Percentiles rank a stretch among this genome's conserved stretches.
These are phyloP conservation scores for Neelides sp. DNA, from an alignment of 1,140 invertebrate species.

Conservation along the genomic window DNA sequence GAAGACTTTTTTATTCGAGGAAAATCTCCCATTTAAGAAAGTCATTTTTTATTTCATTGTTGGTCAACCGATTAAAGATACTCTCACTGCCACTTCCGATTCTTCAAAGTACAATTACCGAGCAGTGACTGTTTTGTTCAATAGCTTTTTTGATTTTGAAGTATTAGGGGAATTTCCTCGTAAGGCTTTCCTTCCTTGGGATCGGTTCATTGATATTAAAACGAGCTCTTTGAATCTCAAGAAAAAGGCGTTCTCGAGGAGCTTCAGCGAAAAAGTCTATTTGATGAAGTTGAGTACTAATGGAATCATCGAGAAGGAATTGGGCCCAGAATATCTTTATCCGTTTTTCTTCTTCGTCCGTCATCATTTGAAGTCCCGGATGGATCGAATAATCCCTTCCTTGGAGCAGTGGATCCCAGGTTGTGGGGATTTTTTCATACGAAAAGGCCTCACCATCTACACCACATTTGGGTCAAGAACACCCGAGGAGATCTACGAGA, in stretches of 20 bases:
- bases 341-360: constrained; percentile 48
- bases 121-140: constrained; percentile 43
- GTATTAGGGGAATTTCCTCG: constrained; percentile 42
- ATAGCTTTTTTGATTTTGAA: constrained; percentile 43
- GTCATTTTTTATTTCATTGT: constrained; percentile 14
- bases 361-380: constrained; percentile 43
- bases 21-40: constrained; percentile 11
- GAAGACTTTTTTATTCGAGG: constrained; percentile 17
- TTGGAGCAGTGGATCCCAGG: constrained; percentile 49
- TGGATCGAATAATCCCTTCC: constrained; percentile 45
- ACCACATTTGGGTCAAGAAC: constrained; percentile 47
- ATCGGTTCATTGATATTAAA: constrained; percentile 28
- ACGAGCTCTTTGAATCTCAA: constrained; percentile 10
- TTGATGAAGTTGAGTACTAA: constrained; percentile 43
- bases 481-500: constrained; percentile 42
- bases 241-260: constrained; percentile 37
- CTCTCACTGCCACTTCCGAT: constrained; percentile 9
- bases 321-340: constrained; percentile 35
- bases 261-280: constrained; percentile 41
- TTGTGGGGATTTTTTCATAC: constrained; percentile 45
- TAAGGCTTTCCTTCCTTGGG: constrained; percentile 43
- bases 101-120: constrained; percentile 31
- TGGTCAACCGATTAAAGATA: not conserved
- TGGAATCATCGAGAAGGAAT: constrained; percentile 31
- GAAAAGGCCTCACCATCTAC: constrained; percentile 47